Evolutionary conservation across 2,113 vertebrate genomes (phyloP), one percentile per base, ranked within the genome.

Genomic region (Labeo catla): DNA sequence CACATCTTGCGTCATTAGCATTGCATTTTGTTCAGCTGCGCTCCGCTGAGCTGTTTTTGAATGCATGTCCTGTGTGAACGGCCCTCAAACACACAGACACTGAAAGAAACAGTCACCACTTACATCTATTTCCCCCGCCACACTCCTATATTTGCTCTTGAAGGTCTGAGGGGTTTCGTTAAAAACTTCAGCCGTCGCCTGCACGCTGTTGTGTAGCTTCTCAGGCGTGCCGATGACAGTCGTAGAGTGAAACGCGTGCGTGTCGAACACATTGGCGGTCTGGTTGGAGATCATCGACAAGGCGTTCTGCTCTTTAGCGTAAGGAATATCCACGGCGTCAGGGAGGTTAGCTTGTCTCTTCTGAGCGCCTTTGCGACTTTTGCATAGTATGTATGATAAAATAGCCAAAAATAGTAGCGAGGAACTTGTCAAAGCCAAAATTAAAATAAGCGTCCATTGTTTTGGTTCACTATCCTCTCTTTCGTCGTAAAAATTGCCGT

Each of bases 381-480:
- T 97, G 93, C 98, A 99, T 84, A 97, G 97, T 90, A 97, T 98
- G 85, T 97, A 97, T 0, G 98, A 98, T 87, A 97, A 96, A 93
- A 99, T 95, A 90, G 97, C 97, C 86, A 97, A 94, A 85, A 99
- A 94, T 21, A 99, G 96, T 84, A 99, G 93, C 11, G 97, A 97
- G 93, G 97, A 98, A 93, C 97, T 98, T 0, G 97, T 97, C 89
- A 99, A 92, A 86, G 98, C 93, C 0, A 98, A 94, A 92, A 99
- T 98, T 43, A 99, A 96, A 0, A 98, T 96, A 45, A 98, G 94
- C 91, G 97, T 97, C 98, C 97, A 99, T 21, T 95, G 96, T 80
- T 96, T 93, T 5, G 87, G 92, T 91, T 92, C 93, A 16, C 90
- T 90, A 4, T 86, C 90, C 80, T 93, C 91, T 85, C 94, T 93